Evolutionary conservation across 2,113 vertebrate species (phyloP), one percentile per base, ranked within the genome.

Genomic region (Chauna torquata): DNA sequence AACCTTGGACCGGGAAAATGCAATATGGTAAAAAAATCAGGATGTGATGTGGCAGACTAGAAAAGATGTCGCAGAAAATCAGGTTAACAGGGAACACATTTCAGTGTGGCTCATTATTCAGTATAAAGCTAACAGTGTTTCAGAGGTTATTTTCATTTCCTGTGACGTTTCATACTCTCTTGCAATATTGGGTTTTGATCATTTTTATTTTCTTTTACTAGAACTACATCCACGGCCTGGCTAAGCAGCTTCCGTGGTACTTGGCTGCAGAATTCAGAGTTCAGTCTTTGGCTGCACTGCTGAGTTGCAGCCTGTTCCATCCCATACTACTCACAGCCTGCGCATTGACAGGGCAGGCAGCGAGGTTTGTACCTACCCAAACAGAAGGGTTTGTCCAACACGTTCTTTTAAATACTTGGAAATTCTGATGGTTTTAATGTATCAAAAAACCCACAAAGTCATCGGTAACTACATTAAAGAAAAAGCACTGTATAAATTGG

Each of bases 1-100:
- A 70, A 98, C 97, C 98, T 97, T 42, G 84, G 42, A 18, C n/a
- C 64, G 66, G 97, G 91, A 32, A 97, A 68, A 82, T 92, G 95
- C 0, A 94, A 78, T 78, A 84, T 2, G 10, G 95, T 97, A 74
- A 97, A 97, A 72, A 95, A 62, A 28, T 88, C 96, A 17, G 65
- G 91, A n/a, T 70, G 82, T 13, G 76, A 38, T 8, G 69, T 6
- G 16, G 80, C 49, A 77, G 92, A 54, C 96, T 97, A 79, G 54
- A 92, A 96, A 71, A 95, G 32, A 62, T 6, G 13, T 45, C 2
- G 3, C 62, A 94, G 57, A 80, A 80, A 70, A 52, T 52, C 15
- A 27, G 9, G 40, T 75, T 54, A 72, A 34, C 14, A 58, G 30
- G 47, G 47, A 11, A 4, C 13, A 19, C n/a, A 27, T 54, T 47